Percentiles rank a stretch among this genome's conserved stretches.
phyloP scores from a whole-genome alignment of 2,113 vertebrate genomes.

The Tragulus kanchil region DNA sequence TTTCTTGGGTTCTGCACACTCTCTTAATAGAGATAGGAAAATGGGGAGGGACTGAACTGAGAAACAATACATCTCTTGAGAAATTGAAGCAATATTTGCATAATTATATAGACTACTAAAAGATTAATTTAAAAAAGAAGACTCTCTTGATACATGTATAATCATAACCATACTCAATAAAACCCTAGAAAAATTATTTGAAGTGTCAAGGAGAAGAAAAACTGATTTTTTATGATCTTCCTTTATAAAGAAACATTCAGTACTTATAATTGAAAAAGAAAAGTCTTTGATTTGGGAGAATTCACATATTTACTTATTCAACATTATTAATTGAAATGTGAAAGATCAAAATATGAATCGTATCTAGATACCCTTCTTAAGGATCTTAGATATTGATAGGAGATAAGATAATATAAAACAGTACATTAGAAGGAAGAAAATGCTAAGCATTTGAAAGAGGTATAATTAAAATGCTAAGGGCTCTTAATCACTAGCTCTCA shows the following conservation, averaged over 20 bases:
- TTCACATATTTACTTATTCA: conserved; percentile 58
- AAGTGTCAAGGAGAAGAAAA: conserved; percentile 55
- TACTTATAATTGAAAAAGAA: conserved; percentile 59
- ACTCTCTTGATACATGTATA: conserved; percentile 1
- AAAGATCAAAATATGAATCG: conserved; percentile 49
- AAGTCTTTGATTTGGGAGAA: conserved; percentile 34
- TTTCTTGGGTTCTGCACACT: background rate
- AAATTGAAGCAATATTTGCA: conserved; percentile 1
- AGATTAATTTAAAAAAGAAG: conserved; percentile 23
- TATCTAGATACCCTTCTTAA: conserved; percentile 36
- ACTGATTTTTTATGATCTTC: conserved; percentile 52
- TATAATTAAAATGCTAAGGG: conserved; percentile 30
- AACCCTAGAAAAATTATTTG: conserved; percentile 60
- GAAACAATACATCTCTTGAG: background rate
- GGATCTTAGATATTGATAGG: background rate
- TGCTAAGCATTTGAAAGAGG: conserved; percentile 24
- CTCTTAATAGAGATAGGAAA: background rate
- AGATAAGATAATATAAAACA: background rate
- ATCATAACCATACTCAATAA: conserved; percentile 32
- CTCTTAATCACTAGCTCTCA: background rate
- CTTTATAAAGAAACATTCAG: conserved; percentile 58
- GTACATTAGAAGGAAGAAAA: background rate
- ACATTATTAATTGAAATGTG: conserved; percentile 53
- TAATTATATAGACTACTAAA: conserved; percentile 8
- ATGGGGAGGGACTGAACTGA: background rate